Evolutionary conservation across 2,888 invertebrate species (phyloP).

Genomic region (Cephus nigrinus): DNA sequence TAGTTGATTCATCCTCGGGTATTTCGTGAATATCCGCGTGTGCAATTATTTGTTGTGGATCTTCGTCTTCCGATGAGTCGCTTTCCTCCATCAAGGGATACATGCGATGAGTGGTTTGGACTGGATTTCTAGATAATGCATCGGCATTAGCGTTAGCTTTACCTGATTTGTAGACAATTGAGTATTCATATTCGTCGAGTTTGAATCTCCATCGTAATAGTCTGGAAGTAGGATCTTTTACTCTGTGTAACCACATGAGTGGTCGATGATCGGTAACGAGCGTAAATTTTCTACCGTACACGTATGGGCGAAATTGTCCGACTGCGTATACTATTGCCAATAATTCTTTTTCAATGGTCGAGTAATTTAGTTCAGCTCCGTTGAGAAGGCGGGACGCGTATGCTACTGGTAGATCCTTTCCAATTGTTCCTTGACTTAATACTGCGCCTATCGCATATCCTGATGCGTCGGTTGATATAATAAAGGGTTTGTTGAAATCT

Average conservation of each 20-base stretch:
- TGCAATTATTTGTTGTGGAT: too few relatives aligned
- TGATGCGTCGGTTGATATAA: constrained; percentile 46
- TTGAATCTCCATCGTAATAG: not conserved
- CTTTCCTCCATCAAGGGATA: too few relatives aligned
- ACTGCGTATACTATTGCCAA: constrained; percentile 46
- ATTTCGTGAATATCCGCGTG: too few relatives aligned
- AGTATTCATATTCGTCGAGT: not conserved
- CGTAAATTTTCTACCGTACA: constrained; percentile 45
- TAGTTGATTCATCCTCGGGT: too few relatives aligned
- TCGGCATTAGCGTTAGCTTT: not conserved
- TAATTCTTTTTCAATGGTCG: constrained; percentile 49
- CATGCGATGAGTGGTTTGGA: not conserved
- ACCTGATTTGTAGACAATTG: not conserved
- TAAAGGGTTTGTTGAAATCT: constrained; percentile 43
- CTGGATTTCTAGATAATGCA: constrained; percentile 3
- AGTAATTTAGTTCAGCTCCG: constrained; percentile 40
- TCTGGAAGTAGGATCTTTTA: not conserved
- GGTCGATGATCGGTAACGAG: constrained; percentile 47
- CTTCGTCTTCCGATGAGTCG: too few relatives aligned
- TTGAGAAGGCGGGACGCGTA: constrained; percentile 46
- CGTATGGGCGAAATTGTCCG: constrained; percentile 45
- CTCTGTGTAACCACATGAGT: not conserved
- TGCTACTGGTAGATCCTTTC: constrained; percentile 50
- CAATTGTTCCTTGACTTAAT: constrained; percentile 46
- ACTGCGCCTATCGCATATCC: constrained; percentile 46